Evolutionary conservation across 1,140 invertebrate genomes (phyloP), one percentile per base, ranked within the genome.

Genomic region (Habropoda laboriosa): DNA sequence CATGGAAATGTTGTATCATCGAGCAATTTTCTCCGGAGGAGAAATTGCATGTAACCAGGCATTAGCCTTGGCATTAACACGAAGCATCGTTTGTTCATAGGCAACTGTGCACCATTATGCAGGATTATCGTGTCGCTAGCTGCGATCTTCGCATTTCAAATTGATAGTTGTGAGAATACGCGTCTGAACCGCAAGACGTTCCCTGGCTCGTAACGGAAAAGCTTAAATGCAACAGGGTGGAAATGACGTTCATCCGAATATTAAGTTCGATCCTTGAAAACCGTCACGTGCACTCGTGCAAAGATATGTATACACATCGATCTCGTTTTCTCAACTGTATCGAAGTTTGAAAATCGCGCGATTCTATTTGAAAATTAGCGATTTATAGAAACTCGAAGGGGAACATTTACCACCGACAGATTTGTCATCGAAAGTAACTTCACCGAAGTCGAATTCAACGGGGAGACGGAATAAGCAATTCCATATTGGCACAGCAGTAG

Each of bases 351-450:
- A 10, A 57, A 32, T 3, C 3, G 32, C 1, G 7, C 7, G 0
- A 7, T 7, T 30, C 4, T 30, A 7, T 4, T 24, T 6, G 24
- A n/a, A n/a, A n/a, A n/a, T n/a, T n/a, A n/a, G n/a, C n/a, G n/a
- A n/a, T n/a, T n/a, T n/a, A n/a, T n/a, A n/a, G n/a, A n/a, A n/a
- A n/a, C n/a, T 5, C 5, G 40, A 42, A 6, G 30, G 24, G 10
- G 24, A 27, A 42, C 38, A 24, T 58, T 58, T 72, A 55, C 3
- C 27, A 18, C 45, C 7, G 70, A 73, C 70, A 73, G 55, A n/a
- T 6, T 73, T 3, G 40, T n/a, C n/a, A n/a, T n/a, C 40, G 18
- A 27, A 47, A 60, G 40, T 13, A 16, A 35, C 18, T 32, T 58
- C 32, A 6, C n/a, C 27, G 27, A 21, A n/a, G 30, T 30, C 30